Base-by-base conservation (phyloP, 2,113 vertebrate species). In the western clawed frog (Xenopus tropicalis) region DNA sequence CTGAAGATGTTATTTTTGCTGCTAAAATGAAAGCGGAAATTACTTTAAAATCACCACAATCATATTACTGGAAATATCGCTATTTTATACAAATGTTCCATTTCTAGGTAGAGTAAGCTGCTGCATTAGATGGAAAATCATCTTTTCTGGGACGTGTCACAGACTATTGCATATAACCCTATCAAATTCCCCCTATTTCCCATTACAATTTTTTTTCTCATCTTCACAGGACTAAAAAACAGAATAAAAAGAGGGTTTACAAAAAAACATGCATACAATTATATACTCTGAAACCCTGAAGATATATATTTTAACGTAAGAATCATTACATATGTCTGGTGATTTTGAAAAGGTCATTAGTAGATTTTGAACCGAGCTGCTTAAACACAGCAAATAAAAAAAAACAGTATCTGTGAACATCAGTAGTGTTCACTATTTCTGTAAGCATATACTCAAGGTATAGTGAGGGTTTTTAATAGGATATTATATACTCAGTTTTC, bases 31-130 rank as follows among this genome's bases (percentile, higher is more conserved):
- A 54, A 23, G 22, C 11, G 57, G 57, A 59, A 59, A 59, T 59
- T 11, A 22, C 57, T 59, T 59, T 24, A 59, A 59, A 59, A 59
- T 59, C 22, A 59, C 57, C 22, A 59, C 57, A 12, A 23, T 59
- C 22, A 59, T 17, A 59, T 59, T 59, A 59, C 14, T 59, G 22
- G 20, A 59, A 10, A 59, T 59, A 59, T 9, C 11, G 2, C 57
- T 24, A 59, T 59, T 59, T 59, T 59, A 57, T 21, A 59, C 57
- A 59, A 59, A 59, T 23, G 20, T 24, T 23, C 23, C 21, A 59
- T 59, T 14, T 59, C 57, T 24, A 59, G 57, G 22, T 59, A 23
- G 57, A 13, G 11, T 23, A 48, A 14, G 54, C 54, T 23, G 21
- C 57, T 22, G 20, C 22, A 23, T 59, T 59, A 12, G 12, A 59